Base-by-base conservation (phyloP, 1,140 invertebrate species). In the Cephus cinctus region DNA sequence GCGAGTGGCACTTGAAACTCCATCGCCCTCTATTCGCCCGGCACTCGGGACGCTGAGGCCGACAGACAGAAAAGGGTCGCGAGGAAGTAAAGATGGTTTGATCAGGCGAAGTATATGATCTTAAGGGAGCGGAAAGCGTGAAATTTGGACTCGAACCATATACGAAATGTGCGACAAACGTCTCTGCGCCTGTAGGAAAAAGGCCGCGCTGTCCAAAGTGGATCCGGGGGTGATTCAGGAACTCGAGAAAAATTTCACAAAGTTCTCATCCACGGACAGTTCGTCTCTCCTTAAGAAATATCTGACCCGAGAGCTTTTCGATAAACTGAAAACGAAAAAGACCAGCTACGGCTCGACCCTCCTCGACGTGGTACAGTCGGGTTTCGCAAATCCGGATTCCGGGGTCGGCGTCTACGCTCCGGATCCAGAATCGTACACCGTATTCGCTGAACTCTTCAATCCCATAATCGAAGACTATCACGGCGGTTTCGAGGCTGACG, bases 381-480 rank as follows among this genome's bases (percentile, higher is more conserved):
- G 86, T 21, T 65, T 87, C 11, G 80, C 79, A 56, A 82, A 87
- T 65, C 73, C 76, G 0, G 81, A 84, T 40, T 82, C 85, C 5
- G 68, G 77, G 9, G 75, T 87, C 6, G 88, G 87, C 47, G 63
- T 88, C 20, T 90, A 90, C 66, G 88, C 88, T 2, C 80, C 86
- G 0, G 88, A 92, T 75, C 77, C 83, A 0, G 82, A 90, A 38
- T 73, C 83, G 2, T 92, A 92, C 70, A 77, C 76, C 23, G 67
- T 83, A 1, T 91, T 90, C 59, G 69, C 69, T 8, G 77, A 80
- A 31, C 68, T 92, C 6, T 92, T 92, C 61, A 82, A 90, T 68
- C 85, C 86, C 6, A 82, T 91, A 61, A 90, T 92, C 61, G 79
- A 86, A 51, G 86, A 89, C 44, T 90, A 89, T 63, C 88, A 91